phyloP scores from a whole-genome alignment of 2,113 vertebrate genomes.

The Melanostigma gelatinosum region DNA sequence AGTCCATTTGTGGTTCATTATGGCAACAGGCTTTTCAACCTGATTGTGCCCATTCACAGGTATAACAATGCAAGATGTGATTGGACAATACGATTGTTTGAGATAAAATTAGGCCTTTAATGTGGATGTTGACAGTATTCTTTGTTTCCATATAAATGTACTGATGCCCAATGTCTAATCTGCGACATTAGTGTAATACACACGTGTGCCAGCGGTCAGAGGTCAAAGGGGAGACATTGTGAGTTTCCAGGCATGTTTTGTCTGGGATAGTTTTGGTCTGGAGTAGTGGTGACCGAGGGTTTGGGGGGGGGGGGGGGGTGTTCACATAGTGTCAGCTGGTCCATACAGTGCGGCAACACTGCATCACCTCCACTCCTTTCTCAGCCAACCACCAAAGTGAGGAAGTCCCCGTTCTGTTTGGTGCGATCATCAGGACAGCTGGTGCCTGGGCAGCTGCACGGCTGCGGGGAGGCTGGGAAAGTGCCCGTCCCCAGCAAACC shows the following conservation, averaged over 20 bases:
- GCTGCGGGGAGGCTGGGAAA: conserved; percentile 80
- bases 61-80: background rate
- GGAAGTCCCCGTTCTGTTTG: conserved; percentile 58
- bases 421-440: conserved; percentile 73
- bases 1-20: background rate
- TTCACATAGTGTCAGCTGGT: conserved; percentile 62
- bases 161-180: background rate
- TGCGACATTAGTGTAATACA: background rate
- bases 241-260: conserved; percentile 61
- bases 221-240: conserved; percentile 46
- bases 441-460: conserved; percentile 76
- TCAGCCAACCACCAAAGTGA: conserved; percentile 39
- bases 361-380: conserved; percentile 32
- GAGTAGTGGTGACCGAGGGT: background rate
- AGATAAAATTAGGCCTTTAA: background rate
- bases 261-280: conserved; percentile 49
- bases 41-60: background rate
- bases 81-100: background rate
- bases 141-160: background rate
- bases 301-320: background rate
- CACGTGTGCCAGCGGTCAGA: conserved; percentile 26
- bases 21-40: background rate
- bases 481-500: conserved; percentile 56
- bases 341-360: conserved; percentile 43
- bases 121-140: background rate